phyloP scores from a whole-genome alignment of 2,797 vertebrate genomes.

The Eupleurogrammus muticus region DNA sequence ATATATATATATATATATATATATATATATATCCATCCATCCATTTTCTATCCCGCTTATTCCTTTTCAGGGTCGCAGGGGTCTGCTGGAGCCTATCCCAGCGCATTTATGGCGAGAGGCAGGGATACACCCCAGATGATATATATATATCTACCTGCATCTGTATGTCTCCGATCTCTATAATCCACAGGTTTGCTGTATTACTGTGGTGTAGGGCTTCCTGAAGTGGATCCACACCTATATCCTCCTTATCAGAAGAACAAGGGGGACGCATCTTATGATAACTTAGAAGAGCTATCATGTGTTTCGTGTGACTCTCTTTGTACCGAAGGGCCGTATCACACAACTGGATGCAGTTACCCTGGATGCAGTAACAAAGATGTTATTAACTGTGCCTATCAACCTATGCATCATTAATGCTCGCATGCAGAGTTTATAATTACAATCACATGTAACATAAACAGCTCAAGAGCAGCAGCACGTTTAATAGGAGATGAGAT shows the following conservation, averaged over 20 bases:
- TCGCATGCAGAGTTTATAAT: constrained; percentile 21
- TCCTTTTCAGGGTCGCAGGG: too few relatives aligned
- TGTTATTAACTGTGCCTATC: constrained; percentile 17
- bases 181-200: constrained; percentile 25
- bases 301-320: constrained; percentile 12
- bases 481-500: constrained; percentile 40
- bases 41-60: too few relatives aligned
- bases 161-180: constrained; percentile 15
- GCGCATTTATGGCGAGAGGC: too few relatives aligned
- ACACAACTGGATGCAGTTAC: not conserved
- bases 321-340: not conserved
- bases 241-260: constrained; percentile 1
- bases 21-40: too few relatives aligned
- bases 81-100: too few relatives aligned
- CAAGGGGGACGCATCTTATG: not conserved
- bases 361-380: constrained; percentile 18
- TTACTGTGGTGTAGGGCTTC: not conserved
- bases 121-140: too few relatives aligned
- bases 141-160: constrained; percentile 13
- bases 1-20: too few relatives aligned
- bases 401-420: constrained; percentile 2
- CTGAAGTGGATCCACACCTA: not conserved
- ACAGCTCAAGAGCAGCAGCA: constrained; percentile 27
- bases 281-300: not conserved
- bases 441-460: constrained; percentile 32